Percentiles rank a stretch among this genome's conserved stretches.
phyloP scores from a whole-genome alignment of 2,888 invertebrate species.

The Atethmia centrago region DNA sequence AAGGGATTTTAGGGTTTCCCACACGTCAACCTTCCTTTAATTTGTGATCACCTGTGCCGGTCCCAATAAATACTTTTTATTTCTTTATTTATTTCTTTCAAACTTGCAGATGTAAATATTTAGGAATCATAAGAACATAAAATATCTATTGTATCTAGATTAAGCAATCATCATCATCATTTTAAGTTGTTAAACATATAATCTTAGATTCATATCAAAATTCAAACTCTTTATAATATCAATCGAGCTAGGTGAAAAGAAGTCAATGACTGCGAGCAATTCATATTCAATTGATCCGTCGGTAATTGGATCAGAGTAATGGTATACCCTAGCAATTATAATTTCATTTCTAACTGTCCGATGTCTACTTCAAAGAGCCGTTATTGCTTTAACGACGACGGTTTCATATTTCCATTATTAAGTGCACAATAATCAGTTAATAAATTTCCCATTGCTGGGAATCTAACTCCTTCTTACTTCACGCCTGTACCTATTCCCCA shows the following conservation, averaged over 20 bases:
- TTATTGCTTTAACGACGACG: background rate
- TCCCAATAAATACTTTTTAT: too few species aligned
- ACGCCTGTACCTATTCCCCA: too few species aligned
- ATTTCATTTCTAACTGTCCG: constrained; percentile 30
- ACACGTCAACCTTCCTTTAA: too few species aligned
- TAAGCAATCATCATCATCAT: background rate
- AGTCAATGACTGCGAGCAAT: constrained; percentile 32
- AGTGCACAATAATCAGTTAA: background rate
- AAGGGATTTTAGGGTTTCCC: background rate
- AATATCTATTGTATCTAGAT: background rate
- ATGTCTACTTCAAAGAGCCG: constrained; percentile 6
- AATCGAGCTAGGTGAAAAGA: constrained; percentile 9
- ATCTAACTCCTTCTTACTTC: too few species aligned
- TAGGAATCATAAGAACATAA: background rate
- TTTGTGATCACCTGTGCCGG: too few species aligned
- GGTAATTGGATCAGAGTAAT: constrained; percentile 49
- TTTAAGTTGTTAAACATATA: background rate
- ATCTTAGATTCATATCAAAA: background rate
- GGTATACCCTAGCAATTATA: constrained; percentile 32
- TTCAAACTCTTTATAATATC: background rate
- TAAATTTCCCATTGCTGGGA: background rate
- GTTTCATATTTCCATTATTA: constrained; percentile 10
- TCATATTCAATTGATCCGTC: constrained; percentile 39
- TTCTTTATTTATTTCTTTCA: too few species aligned
- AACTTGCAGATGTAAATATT: background rate